Percentiles rank a stretch among this genome's conserved stretches.
These are phyloP conservation scores for Drosophila putrida DNA, from an alignment of 2,888 invertebrate genomes.

Conservation along the genomic window DNA sequence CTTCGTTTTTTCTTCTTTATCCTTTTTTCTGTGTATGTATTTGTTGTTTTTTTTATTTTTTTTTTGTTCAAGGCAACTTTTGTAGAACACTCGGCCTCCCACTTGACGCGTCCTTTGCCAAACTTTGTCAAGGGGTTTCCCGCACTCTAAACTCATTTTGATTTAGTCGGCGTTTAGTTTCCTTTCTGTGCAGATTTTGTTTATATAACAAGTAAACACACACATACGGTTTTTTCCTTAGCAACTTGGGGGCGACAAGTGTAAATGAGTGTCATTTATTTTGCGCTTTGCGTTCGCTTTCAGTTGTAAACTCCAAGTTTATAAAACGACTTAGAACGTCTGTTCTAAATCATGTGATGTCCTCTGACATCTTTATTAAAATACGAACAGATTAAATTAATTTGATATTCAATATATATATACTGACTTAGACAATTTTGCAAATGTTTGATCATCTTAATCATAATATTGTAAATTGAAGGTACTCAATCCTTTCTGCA, in stretches of 20 bases:
- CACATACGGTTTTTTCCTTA: slow-evolving; percentile 12
- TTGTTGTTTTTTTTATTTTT: slow-evolving; percentile 13
- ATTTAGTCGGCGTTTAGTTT: slow-evolving; percentile 72
- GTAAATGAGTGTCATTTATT: slow-evolving; percentile 74
- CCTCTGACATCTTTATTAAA: slow-evolving; percentile 26
- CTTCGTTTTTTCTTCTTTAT: slow-evolving; percentile 45
- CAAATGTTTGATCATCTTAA: too few species aligned
- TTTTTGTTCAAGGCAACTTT: slow-evolving; percentile 43
- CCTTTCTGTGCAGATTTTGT: slow-evolving; percentile 48
- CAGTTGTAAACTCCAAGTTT: slow-evolving; percentile 20
- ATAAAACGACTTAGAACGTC: slow-evolving; percentile 20
- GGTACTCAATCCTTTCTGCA: too few species aligned
- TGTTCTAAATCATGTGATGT: slow-evolving; percentile 4
- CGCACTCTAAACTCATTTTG: slow-evolving; percentile 66
- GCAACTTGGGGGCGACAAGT: slow-evolving; percentile 57
- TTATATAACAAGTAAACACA: slow-evolving; percentile 37
- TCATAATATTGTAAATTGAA: too few species aligned
- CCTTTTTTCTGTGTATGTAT: slow-evolving; percentile 24
- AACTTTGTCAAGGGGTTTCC: slow-evolving; percentile 57
- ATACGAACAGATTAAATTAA: slow-evolving; percentile 35
- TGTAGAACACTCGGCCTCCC: slow-evolving; percentile 51
- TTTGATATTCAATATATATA: too few species aligned
- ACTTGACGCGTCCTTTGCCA: slow-evolving; percentile 58
- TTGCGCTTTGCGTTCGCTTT: slow-evolving; percentile 41
- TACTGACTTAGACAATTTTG: not conserved